A percentile compares a stretch with the other conserved stretches of the same genome.
These are phyloP conservation scores for Delphinus delphis DNA, from an alignment of 2,113 vertebrate species.

Conservation along the genomic window DNA sequence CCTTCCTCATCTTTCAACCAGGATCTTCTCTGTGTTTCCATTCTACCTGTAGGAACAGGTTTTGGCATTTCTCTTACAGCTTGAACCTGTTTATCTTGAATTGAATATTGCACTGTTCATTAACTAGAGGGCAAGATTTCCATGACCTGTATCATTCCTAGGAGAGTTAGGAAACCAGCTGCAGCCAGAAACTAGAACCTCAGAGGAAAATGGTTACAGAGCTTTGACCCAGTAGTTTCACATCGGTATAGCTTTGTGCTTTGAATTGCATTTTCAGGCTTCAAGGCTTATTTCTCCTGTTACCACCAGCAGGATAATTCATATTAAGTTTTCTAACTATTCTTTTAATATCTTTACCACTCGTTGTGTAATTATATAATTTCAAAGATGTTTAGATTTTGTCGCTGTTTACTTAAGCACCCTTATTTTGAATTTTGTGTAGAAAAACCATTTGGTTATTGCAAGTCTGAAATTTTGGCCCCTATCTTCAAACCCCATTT, in stretches of 20 bases:
- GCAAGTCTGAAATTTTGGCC: not conserved
- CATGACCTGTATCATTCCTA: not conserved
- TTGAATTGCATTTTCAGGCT: constrained; percentile 19
- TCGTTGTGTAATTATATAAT: not conserved
- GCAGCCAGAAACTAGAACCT: not conserved
- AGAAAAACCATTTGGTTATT: constrained; percentile 31
- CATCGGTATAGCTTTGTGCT: not conserved
- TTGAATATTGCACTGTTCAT: not conserved
- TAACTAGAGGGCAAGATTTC: not conserved
- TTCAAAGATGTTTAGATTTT: constrained; percentile 19
- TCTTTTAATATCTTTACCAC: not conserved
- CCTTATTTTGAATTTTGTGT: constrained; percentile 22
- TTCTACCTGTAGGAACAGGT: not conserved
- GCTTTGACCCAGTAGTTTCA: not conserved
- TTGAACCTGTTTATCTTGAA: not conserved
- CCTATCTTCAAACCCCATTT: not conserved
- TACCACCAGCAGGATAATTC: not conserved
- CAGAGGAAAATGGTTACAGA: not conserved
- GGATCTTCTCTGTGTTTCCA: not conserved
- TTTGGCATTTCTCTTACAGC: not conserved
- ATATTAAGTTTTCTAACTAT: not conserved
- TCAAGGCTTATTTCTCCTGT: not conserved
- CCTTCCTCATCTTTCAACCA: not conserved
- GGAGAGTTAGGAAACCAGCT: constrained; percentile 4
- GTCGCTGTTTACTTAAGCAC: not conserved